Percentiles rank a stretch among this genome's conserved stretches.
Conservation (phyloP, 2,797 vertebrate species). For the Paedocypris micromegethes region DNA sequence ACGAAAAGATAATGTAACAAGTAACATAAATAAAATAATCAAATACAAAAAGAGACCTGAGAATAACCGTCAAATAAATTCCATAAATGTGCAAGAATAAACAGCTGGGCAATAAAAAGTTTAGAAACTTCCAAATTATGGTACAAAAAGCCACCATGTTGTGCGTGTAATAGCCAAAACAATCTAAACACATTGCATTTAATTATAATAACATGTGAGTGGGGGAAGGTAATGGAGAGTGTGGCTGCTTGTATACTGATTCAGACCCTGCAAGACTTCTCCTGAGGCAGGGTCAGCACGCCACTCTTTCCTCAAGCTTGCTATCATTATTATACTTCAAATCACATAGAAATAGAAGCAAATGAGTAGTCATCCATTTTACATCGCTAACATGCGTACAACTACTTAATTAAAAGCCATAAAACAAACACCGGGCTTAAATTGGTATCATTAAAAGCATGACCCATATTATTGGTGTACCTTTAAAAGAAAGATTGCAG, state of each 20-base stretch:
- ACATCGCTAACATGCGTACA: not conserved
- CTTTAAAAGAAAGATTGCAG: not conserved
- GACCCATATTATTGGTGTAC: not conserved
- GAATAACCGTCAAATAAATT: no score
- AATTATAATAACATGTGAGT: slow-evolving; percentile 9
- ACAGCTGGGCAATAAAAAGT: no score
- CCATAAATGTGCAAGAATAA: no score
- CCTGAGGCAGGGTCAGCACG: slow-evolving; percentile 5
- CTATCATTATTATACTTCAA: slow-evolving; percentile 28
- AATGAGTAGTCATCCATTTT: slow-evolving; percentile 1
- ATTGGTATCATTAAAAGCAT: not conserved
- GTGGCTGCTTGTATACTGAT: slow-evolving; percentile 29
- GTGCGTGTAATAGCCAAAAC: no score
- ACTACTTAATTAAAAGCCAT: not conserved
- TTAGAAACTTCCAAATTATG: no score
- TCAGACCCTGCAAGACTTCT: slow-evolving; percentile 8
- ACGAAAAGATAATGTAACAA: no score
- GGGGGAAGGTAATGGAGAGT: slow-evolving; percentile 19
- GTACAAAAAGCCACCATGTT: no score
- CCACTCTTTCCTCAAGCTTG: not conserved
- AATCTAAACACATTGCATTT: no score
- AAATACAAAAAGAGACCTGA: no score
- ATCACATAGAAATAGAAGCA: slow-evolving; percentile 32
- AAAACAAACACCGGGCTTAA: no score
- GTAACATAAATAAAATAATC: no score